Percentiles rank a stretch among this genome's conserved stretches.
phyloP scores from a whole-genome alignment of 2,113 vertebrate species.

The Girardinichthys multiradiatus region DNA sequence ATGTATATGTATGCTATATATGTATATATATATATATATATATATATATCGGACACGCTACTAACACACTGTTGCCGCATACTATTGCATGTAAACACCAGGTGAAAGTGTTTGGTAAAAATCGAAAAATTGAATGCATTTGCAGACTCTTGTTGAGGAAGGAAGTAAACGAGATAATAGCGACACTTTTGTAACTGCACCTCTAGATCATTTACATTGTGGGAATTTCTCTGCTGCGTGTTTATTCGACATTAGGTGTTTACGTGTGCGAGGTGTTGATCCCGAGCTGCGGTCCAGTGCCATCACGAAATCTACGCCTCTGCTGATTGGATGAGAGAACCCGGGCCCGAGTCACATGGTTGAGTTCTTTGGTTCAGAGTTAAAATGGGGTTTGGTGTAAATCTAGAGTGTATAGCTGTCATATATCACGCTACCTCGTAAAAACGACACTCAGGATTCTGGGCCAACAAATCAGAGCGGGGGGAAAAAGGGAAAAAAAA shows the following conservation, averaged over 20 bases:
- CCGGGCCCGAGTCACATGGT: constrained; percentile 89
- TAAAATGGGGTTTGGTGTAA: constrained; percentile 97
- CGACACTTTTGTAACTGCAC: not conserved
- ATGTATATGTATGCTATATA: no score
- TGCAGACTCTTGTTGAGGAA: not conserved
- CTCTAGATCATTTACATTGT: not conserved
- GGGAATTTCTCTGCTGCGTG: constrained; percentile 30
- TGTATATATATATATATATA: no score
- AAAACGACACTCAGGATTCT: constrained; percentile 97
- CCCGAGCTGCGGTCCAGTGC: constrained; percentile 52
- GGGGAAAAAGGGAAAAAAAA: constrained; percentile 74
- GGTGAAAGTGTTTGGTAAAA: not conserved
- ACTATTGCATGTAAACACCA: no score
- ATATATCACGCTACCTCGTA: constrained; percentile 98
- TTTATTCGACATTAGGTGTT: constrained; percentile 23
- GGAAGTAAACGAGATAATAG: not conserved
- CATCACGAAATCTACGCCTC: constrained; percentile 81
- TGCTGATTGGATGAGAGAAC: constrained; percentile 83
- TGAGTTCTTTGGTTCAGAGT: constrained; percentile 85
- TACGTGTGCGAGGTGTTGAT: constrained; percentile 59
- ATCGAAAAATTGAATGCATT: not conserved
- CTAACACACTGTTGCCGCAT: no score
- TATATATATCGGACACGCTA: no score
- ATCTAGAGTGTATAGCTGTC: constrained; percentile 97
- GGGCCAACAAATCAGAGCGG: constrained; percentile 95